Conservation (phyloP, 2,888 invertebrate species). For the Tetragonula carbonaria region DNA sequence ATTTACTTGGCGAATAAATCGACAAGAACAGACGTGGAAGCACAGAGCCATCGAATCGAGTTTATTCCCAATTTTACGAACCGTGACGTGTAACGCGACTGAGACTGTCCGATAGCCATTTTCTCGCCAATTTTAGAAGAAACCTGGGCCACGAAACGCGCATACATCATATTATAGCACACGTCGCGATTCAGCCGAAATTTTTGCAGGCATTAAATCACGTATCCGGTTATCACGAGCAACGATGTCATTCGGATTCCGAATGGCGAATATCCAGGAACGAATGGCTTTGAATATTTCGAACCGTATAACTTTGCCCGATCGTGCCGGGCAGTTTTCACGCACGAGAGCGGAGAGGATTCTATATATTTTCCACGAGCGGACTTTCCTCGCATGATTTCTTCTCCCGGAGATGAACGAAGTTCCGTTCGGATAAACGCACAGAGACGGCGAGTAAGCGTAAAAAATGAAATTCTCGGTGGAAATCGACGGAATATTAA, state of each 20-base stretch:
- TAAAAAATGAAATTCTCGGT: no score
- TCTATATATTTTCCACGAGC: neutral
- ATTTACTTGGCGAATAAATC: neutral
- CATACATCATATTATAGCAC: neutral
- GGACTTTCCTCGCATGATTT: neutral
- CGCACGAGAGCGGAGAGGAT: neutral
- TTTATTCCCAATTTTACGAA: neutral
- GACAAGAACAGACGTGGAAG: neutral
- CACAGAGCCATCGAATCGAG: neutral
- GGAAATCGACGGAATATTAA: no score
- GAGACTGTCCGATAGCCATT: neutral
- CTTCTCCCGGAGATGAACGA: neutral
- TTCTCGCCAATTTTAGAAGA: neutral
- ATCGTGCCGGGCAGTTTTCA: slow-evolving; percentile 23
- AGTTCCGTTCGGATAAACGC: no score
- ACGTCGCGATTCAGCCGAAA: neutral
- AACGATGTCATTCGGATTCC: neutral
- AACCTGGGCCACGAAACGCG: neutral
- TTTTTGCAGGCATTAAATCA: slow-evolving; percentile 6
- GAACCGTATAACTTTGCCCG: neutral
- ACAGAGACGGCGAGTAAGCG: no score
- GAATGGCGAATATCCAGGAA: neutral
- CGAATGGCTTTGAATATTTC: neutral
- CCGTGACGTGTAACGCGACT: no score
- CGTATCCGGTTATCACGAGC: neutral